Evolutionary conservation across 2,797 vertebrate genomes (phyloP).

Genomic region (Sphenopsis melanotis): DNA sequence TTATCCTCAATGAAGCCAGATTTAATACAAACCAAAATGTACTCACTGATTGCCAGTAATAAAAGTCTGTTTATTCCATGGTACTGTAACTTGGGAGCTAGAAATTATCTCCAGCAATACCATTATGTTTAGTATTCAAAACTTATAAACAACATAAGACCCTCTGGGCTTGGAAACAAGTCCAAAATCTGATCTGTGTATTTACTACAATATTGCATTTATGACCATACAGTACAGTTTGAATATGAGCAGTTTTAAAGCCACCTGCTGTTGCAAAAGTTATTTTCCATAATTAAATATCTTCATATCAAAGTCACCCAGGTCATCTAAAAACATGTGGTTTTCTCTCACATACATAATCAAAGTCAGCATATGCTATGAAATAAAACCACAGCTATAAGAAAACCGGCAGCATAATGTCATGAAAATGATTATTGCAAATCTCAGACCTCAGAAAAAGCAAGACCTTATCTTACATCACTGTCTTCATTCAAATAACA

Average conservation of each 20-base stretch:
- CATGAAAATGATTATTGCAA: neutral
- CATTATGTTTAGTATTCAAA: slow-evolving; percentile 8
- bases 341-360: neutral
- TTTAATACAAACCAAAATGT: neutral
- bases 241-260: neutral
- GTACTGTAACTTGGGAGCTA: neutral
- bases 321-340: neutral
- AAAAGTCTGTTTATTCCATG: slow-evolving; percentile 31
- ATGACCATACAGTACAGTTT: neutral
- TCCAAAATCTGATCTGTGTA: slow-evolving; percentile 2
- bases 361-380: neutral
- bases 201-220: slow-evolving; percentile 13
- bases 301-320: slow-evolving; percentile 3
- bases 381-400: neutral
- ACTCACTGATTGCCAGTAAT: slow-evolving; percentile 19
- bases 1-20: neutral
- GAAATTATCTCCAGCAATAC: slow-evolving; percentile 5
- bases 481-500: neutral
- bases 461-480: neutral
- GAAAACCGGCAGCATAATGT: neutral
- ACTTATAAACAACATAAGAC: neutral
- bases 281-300: slow-evolving; percentile 24
- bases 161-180: slow-evolving; percentile 21
- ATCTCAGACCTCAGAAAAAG: neutral
- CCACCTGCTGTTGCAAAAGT: neutral